These are phyloP conservation scores for Pan troglodytes DNA, from an alignment of 2,113 vertebrate species.

Conservation along the genomic window NHGRI_mPanTro3-v2.1_pri NC_072407.2:60879501-60880000, in stretches of 20 bases:
- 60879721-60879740: background rate
- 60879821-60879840: background rate
- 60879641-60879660: background rate
- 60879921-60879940: background rate
- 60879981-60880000: background rate
- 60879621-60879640: background rate
- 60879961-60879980: background rate
- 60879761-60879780: background rate
- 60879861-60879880: background rate
- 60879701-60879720: background rate
- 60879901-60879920: background rate
- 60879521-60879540: background rate
- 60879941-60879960: background rate
- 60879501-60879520: background rate
- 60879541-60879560: background rate
- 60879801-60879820: background rate
- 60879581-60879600: background rate
- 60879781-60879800: background rate
- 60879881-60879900: background rate
- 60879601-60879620: background rate
- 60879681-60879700: background rate
- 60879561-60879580: background rate
- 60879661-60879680: background rate
- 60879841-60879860: background rate
- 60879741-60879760: background rate